Evolutionary conservation across 2,888 invertebrate species (phyloP).

Genomic region (Blastobasis adustella): DNA sequence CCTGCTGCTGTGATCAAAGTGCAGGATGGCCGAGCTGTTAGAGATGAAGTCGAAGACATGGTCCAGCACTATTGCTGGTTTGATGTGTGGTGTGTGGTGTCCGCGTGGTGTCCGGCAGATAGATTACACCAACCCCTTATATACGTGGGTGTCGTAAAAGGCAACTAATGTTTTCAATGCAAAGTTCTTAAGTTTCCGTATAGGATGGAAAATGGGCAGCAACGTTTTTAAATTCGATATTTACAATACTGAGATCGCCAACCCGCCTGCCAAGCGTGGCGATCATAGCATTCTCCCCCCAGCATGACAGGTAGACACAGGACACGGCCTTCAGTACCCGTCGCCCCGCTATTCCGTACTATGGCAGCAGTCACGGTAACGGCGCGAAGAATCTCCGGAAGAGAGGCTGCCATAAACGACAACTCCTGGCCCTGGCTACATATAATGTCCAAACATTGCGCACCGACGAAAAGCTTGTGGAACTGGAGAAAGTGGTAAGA

Average conservation of each 20-base stretch:
- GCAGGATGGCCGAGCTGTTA: no score
- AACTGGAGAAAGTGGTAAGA: neutral
- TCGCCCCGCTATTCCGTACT: conserved; percentile 3
- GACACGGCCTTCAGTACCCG: neutral
- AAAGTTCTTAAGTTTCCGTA: no score
- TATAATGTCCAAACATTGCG: neutral
- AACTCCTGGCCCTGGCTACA: neutral
- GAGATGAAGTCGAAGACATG: no score
- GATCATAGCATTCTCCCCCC: neutral
- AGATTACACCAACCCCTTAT: no score
- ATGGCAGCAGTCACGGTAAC: conserved; percentile 2
- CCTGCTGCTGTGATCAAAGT: no score
- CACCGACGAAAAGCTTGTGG: neutral
- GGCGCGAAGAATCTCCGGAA: conserved; percentile 2
- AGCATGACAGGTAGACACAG: no score
- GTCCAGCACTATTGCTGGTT: no score
- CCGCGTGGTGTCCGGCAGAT: no score
- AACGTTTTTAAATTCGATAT: neutral
- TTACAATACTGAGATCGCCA: neutral
- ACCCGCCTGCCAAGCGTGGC: neutral
- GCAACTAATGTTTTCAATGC: no score
- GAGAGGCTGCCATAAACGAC: neutral
- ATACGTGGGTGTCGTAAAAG: no score
- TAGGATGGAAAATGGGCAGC: neutral
- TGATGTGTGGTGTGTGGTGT: no score